Percentiles rank a stretch among this genome's conserved stretches.
phyloP scores from a whole-genome alignment of 2,888 invertebrate genomes.

The Meiosimyza decipiens region DNA sequence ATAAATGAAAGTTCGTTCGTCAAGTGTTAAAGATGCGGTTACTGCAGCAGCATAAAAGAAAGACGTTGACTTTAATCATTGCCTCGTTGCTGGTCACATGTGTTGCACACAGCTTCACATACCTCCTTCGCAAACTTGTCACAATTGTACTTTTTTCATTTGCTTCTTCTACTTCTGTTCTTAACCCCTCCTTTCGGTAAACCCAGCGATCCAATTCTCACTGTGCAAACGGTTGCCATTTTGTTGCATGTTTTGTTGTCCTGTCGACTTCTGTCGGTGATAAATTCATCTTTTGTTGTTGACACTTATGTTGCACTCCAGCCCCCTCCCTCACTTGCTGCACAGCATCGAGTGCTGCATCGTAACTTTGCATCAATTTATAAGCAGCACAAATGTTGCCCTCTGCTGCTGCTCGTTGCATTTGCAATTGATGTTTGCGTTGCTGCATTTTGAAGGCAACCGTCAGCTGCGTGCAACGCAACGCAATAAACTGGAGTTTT shows the following conservation, averaged over 20 bases:
- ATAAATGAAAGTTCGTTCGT: constrained; percentile 3
- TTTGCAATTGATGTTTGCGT: constrained; percentile 34
- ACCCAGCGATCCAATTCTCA: too few species aligned
- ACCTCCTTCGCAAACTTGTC: constrained; percentile 8
- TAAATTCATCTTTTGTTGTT: constrained; percentile 57
- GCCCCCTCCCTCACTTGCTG: not conserved
- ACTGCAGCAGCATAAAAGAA: not conserved
- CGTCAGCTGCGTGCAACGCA: constrained; percentile 1
- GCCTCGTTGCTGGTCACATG: constrained; percentile 20
- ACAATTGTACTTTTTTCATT: not conserved
- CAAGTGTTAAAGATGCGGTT: not conserved
- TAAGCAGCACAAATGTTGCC: constrained; percentile 47
- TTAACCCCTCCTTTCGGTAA: not conserved
- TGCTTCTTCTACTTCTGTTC: not conserved
- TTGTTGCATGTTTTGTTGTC: constrained; percentile 38
- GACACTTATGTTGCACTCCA: constrained; percentile 44
- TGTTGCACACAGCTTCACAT: not conserved
- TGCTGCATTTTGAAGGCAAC: constrained; percentile 8
- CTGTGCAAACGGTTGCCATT: constrained; percentile 18
- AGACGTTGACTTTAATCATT: not conserved
- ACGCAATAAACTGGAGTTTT: constrained; percentile 19
- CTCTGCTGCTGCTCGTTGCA: constrained; percentile 31
- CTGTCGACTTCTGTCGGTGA: constrained; percentile 51
- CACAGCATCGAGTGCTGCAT: constrained; percentile 24
- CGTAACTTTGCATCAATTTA: constrained; percentile 51